Evolutionary conservation across 1,140 invertebrate species (phyloP).

Genomic region (Philopotamus ludificatus): DNA sequence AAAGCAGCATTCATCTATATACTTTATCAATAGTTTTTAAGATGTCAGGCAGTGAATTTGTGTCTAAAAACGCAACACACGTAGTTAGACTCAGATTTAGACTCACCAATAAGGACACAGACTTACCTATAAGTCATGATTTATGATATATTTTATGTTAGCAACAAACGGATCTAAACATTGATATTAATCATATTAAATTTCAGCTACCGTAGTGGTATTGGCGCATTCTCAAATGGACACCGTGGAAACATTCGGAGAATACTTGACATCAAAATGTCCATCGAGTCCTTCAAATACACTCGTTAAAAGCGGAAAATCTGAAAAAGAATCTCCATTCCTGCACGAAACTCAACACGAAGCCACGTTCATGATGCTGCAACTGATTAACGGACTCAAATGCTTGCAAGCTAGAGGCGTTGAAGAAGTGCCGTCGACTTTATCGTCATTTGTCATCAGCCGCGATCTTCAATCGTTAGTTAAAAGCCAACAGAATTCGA

Average conservation of each 20-base stretch:
- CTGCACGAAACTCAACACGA: constrained; percentile 51
- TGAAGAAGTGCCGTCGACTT: constrained; percentile 68
- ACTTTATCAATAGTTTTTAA: too few species aligned
- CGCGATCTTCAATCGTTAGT: constrained; percentile 50
- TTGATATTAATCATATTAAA: background rate
- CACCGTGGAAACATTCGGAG: constrained; percentile 66
- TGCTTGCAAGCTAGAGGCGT: constrained; percentile 80
- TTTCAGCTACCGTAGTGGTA: constrained; percentile 71
- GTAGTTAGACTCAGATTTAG: too few species aligned
- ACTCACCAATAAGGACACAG: too few species aligned
- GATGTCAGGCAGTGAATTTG: too few species aligned
- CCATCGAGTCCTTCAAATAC: constrained; percentile 52
- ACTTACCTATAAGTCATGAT: too few species aligned
- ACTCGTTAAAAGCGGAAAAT: constrained; percentile 47
- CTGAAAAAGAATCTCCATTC: constrained; percentile 51
- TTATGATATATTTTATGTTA: background rate
- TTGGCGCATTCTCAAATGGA: constrained; percentile 68
- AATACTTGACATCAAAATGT: constrained; percentile 50
- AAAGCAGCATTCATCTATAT: too few species aligned
- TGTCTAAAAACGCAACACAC: too few species aligned
- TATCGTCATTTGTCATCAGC: constrained; percentile 66
- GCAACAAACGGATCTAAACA: background rate
- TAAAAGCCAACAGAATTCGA: constrained; percentile 49
- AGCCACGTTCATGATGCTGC: constrained; percentile 70
- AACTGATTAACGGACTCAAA: constrained; percentile 77